Conservation (phyloP, 2,113 vertebrate species). For the Peromyscus maniculatus region DNA sequence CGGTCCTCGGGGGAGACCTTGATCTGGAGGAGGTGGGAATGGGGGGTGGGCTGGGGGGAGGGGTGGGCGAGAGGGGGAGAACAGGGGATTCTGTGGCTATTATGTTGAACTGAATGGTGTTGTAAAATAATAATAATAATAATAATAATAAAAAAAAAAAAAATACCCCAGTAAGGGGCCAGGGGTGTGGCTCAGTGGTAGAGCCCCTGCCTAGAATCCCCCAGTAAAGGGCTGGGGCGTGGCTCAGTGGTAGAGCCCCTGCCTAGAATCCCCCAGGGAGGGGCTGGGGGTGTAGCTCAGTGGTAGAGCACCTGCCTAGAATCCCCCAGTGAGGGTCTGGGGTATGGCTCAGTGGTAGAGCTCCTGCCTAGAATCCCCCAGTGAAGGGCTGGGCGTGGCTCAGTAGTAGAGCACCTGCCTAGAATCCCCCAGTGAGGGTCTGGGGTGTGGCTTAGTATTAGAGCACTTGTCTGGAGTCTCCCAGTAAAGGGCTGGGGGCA, state of each 20-base stretch:
- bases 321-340: background rate
- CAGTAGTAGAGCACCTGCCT: background rate
- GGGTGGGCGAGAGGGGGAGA: too few relatives aligned
- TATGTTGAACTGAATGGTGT: too few relatives aligned
- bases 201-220: background rate
- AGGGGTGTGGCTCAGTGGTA: background rate
- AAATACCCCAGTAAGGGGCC: background rate
- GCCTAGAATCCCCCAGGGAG: background rate
- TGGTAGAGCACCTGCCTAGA: background rate
- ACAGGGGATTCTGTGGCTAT: too few relatives aligned
- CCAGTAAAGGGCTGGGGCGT: background rate
- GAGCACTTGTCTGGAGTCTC: background rate
- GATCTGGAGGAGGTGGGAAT: too few relatives aligned
- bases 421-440: background rate
- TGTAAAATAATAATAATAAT: too few relatives aligned
- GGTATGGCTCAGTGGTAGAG: background rate
- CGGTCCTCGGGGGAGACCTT: too few relatives aligned
- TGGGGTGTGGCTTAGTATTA: background rate
- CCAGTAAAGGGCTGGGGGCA: background rate
- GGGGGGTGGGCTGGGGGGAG: too few relatives aligned
- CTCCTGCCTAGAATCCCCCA: background rate
- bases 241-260: background rate
- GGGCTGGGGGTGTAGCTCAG: background rate
- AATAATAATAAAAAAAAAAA: too few relatives aligned
- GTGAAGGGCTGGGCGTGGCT: background rate